Base-by-base conservation (phyloP, 2,113 vertebrate species). In the Gadus chalcogrammus region DNA sequence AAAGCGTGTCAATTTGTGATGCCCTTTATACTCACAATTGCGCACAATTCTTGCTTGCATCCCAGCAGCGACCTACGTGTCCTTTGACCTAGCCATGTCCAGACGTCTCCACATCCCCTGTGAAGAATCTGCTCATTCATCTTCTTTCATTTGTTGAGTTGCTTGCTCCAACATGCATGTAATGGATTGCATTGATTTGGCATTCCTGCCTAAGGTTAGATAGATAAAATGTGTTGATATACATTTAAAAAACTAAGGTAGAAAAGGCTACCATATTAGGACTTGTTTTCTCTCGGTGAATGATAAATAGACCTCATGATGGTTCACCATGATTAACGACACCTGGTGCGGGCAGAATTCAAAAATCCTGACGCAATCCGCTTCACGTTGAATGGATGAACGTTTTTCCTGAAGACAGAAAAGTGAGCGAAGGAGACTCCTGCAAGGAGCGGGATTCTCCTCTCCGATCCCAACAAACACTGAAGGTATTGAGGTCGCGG, bases 171-270 rank as follows among this genome's bases (percentile, higher is more conserved):
- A 82, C 84, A 84, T 89, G 87, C 88, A 84, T 64, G 79, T 78
- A 74, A 78, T 84, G 75, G 69, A 73, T 83, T 85, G 80, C 88
- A 83, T 81, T 81, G 78, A 78, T 87, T 78, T 79, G 85, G 76
- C 84, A 80, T 86, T 85, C 79, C 74, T 71, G 73, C 77, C 64
- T 48, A 31, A 48, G 42, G 60, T 72, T 22, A 77, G 72, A 85
- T 84, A 86, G 82, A 85, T 81, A 79, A 72, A 80, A 78, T 76
- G 71, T 73, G 76, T 62, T n/a, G 27, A 75, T 15, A 66, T 79
- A 79, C 53, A 31, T n/a, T 58, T 24, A 75, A 69, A 69, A 78
- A 58, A 73, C 1, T 61, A 63, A 69, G 18, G 55, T 18, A 82
- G 72, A 84, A 13, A 77, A 78, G 71, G 64, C 65, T 77, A 67